phyloP scores from a whole-genome alignment of 2,113 vertebrate genomes.

The Martes martes region DNA sequence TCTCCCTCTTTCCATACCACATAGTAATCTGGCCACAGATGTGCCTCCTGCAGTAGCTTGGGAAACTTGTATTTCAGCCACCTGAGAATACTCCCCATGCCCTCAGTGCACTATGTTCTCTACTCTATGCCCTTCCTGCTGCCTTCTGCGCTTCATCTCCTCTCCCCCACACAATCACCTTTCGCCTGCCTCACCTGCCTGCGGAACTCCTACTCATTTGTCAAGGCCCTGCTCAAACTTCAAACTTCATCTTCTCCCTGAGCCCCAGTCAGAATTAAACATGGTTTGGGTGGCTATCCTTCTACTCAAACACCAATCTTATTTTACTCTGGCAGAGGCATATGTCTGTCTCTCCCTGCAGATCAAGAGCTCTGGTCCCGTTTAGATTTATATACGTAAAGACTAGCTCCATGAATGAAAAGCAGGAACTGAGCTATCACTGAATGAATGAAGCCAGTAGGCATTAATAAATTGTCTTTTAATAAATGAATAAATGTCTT shows the following conservation, averaged over 20 bases:
- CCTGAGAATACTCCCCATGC: background rate
- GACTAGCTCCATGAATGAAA: background rate
- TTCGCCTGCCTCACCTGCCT: background rate
- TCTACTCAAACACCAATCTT: background rate
- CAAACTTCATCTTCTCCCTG: background rate
- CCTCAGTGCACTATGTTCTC: background rate
- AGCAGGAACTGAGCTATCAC: background rate
- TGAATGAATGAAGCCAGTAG: background rate
- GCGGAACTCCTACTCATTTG: background rate
- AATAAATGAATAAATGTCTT: background rate
- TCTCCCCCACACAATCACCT: background rate
- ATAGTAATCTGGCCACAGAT: background rate
- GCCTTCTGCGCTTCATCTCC: background rate
- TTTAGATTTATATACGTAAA: background rate
- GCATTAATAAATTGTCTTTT: constrained; percentile 19
- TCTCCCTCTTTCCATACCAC: background rate
- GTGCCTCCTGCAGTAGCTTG: background rate
- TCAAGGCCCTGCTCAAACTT: background rate
- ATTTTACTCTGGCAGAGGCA: background rate
- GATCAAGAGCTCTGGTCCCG: background rate
- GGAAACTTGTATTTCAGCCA: background rate
- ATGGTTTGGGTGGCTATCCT: background rate
- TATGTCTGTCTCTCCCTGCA: background rate
- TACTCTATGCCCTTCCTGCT: background rate
- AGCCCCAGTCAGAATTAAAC: background rate